A percentile compares a stretch with the other conserved stretches of the same genome.
Evolutionary conservation across 23 tunicate genomes (phyloP).

Genomic region (Oikopleura albicans): DNA sequence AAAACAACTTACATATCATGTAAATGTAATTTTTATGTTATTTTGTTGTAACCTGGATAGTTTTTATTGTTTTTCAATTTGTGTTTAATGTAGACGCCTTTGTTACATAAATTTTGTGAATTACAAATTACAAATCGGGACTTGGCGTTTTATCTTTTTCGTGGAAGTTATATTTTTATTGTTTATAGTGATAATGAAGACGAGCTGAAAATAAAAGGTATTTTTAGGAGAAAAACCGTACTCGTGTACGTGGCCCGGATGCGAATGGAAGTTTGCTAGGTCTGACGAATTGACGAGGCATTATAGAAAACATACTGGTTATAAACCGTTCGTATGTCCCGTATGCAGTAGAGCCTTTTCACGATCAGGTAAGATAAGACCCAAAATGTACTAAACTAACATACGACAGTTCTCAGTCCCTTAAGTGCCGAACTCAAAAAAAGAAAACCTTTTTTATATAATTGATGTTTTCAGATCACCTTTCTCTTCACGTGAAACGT

Average conservation of each 20-base stretch:
- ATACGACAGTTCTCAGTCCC: background rate
- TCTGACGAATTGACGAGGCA: conserved; percentile 94
- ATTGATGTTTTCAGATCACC: conserved; percentile 30
- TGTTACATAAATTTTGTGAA: too few relatives aligned
- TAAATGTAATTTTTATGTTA: too few relatives aligned
- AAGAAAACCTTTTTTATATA: background rate
- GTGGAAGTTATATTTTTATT: too few relatives aligned
- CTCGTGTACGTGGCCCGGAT: conserved; percentile 83
- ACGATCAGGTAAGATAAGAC: conserved; percentile 28
- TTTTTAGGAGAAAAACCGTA: conserved; percentile 85
- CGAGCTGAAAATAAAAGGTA: too few relatives aligned
- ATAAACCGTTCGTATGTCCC: conserved; percentile 78
- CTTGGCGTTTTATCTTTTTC: too few relatives aligned
- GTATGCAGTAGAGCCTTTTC: conserved; percentile 86
- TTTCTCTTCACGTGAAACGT: conserved; percentile 89
- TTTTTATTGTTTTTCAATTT: too few relatives aligned
- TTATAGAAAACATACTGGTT: conserved; percentile 86
- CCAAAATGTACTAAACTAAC: background rate
- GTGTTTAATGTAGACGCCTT: too few relatives aligned
- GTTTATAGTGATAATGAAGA: too few relatives aligned
- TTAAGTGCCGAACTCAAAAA: too few relatives aligned
- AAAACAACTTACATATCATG: too few relatives aligned
- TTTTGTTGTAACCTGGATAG: too few relatives aligned
- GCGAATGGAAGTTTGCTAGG: conserved; percentile 94
- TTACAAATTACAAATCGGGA: too few relatives aligned